These are phyloP conservation scores for Cotesia congregata DNA, from an alignment of 2,888 invertebrate genomes.

Conservation along the genomic window DNA sequence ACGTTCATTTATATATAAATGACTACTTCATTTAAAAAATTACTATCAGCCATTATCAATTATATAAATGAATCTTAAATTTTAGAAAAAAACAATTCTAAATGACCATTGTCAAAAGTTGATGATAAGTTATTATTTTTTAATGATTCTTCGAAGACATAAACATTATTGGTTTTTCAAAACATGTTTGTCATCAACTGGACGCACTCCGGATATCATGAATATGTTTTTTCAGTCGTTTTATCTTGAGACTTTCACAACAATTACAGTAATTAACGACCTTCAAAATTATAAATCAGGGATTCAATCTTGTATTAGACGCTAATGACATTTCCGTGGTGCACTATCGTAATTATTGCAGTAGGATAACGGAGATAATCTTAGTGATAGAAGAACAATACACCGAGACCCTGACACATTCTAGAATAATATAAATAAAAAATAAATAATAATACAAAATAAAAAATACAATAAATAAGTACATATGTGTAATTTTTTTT, in stretches of 20 bases:
- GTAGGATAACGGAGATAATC: not conserved
- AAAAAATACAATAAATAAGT: not conserved
- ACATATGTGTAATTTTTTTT: no score
- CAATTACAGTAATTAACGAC: not conserved
- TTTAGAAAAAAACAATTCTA: not conserved
- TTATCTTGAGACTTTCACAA: not conserved
- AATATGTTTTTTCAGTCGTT: not conserved
- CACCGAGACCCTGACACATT: not conserved
- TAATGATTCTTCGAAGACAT: not conserved
- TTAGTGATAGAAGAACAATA: not conserved
- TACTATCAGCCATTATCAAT: not conserved
- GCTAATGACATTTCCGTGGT: not conserved
- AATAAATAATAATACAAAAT: not conserved
- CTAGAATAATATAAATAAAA: not conserved
- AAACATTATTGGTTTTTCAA: not conserved
- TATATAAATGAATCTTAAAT: not conserved
- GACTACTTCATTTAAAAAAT: not conserved
- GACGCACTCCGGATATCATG: not conserved
- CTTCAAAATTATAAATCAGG: not conserved
- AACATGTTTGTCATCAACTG: not conserved
- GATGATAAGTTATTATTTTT: not conserved
- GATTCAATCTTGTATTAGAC: not conserved
- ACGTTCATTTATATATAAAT: not conserved
- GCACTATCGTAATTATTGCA: not conserved
- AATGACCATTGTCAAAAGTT: not conserved